Evolutionary conservation across 2,113 vertebrate genomes (phyloP), one percentile per base, ranked within the genome.

Genomic region (Pseudopodoces humilis): DNA sequence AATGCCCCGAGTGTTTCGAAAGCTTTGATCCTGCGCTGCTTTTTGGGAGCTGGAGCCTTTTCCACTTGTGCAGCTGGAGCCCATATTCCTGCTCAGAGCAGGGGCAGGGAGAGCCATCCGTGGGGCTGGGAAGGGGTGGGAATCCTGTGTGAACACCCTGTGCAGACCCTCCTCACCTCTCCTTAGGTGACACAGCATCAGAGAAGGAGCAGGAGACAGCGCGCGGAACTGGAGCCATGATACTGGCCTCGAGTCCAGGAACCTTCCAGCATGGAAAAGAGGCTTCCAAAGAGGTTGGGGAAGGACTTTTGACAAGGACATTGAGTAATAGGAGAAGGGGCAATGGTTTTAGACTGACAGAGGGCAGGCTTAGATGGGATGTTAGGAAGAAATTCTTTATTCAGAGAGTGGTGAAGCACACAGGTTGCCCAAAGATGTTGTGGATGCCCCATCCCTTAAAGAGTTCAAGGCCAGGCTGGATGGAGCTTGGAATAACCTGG

Each of bases 1-100:
- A 94, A 95, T 87, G 92, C 83, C 88, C 95, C 3, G 77, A 92
- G 90, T 93, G 83, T 94, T 94, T 96, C 47, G 88, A 92, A 94
- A 94, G 95, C 95, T 96, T 96, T 95, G 95, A 97, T 96, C 93
- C 90, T 5, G 6, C 0, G 0, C 69, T 88, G 94, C 83, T 86
- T 88, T 93, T 86, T 37, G 47, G 87, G 71, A 88, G 88, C 88
- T 75, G 28, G 35, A 91, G 82, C 91, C 71, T 89, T 84, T 94
- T 64, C 77, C 74, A 19, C 67, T 83, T 10, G 0, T 79, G 91
- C 70, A 72, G 90, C 95, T 92, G 83, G 65, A 94, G 77, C 80
- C 46, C 47, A 59, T 53, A 84, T 67, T 78, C 69, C 23, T 30
- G 80, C 67, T 79, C 28, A 49, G 41, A 60, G 50, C 7, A 4